A percentile compares a stretch with the other conserved stretches of the same genome.
Evolutionary conservation across 2,797 vertebrate species (phyloP).

Genomic region (Steatocranus sp.): DNA sequence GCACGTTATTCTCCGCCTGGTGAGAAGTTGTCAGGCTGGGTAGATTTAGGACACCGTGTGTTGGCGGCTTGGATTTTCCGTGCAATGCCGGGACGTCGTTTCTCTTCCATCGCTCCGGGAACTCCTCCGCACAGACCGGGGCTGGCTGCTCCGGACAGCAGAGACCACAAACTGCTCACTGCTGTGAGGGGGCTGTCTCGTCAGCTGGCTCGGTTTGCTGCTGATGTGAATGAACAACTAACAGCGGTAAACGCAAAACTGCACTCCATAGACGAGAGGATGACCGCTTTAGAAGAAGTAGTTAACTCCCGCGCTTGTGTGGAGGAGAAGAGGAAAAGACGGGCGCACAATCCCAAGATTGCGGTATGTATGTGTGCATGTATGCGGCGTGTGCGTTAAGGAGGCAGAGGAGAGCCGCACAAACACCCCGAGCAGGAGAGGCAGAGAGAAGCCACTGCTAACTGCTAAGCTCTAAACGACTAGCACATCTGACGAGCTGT

Average conservation of each 20-base stretch:
- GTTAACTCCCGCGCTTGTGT: neutral
- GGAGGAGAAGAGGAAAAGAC: neutral
- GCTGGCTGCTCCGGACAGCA: neutral
- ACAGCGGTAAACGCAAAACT: neutral
- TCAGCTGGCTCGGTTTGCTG: neutral
- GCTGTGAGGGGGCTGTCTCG: neutral
- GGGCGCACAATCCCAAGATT: neutral
- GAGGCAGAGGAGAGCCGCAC: neutral
- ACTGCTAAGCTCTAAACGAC: neutral
- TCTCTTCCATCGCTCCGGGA: neutral
- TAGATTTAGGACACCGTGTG: neutral
- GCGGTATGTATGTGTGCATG: neutral
- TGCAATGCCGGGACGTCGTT: neutral
- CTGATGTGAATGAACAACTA: neutral
- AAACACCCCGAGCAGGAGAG: neutral
- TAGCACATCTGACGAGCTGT: neutral
- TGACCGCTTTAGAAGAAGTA: neutral
- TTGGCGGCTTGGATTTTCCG: neutral
- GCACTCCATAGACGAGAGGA: neutral
- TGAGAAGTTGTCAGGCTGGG: neutral
- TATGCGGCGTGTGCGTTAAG: neutral
- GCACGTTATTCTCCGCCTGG: neutral
- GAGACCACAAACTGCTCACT: neutral
- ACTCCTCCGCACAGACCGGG: neutral
- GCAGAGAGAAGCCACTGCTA: neutral